Evolutionary conservation across 2,797 vertebrate genomes (phyloP), one percentile per base, ranked within the genome.

Genomic region (Aselliscus stoliczkanus): DNA sequence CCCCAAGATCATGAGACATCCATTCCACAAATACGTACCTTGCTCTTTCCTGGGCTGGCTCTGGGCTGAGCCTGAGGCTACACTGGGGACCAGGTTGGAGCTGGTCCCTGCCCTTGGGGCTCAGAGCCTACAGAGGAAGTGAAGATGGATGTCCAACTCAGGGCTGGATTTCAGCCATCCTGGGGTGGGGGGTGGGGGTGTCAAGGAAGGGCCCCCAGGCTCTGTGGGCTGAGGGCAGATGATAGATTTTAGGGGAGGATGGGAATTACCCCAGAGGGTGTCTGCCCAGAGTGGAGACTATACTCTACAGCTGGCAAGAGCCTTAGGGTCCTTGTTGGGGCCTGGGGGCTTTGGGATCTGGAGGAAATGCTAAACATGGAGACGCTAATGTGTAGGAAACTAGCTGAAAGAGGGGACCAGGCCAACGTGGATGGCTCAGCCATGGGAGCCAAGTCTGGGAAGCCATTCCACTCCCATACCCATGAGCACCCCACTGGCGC

Each of bases 191-290:
- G 18, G 20, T 14, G 8, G n/a, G 31, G 44, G 65, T 14, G 9
- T 25, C 82, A 2, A 14, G 23, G 37, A 37, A 20, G 52, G 17
- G 31, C 11, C 27, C 5, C 25, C 10, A 27, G 52, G 47, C 60
- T 18, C 5, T 23, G 7, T 0, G 0, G 42, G 6, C 60, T 31
- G 54, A 42, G 34, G 67, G 39, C 27, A 11, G 11, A 8, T 4
- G 23, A 0, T 54, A 47, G 21, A 34, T 15, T 37, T n/a, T 34
- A 13, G n/a, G 37, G 34, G 31, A 69, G 42, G 23, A 65, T 6
- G 5, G 7, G 56, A 37, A 64, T 31, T 18, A 29, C 31, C 86
- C 67, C 23, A 18, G 72, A n/a, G 25, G n/a, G 4, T 42, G 12
- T 34, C 31, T 4, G 20, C 42, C 31, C n/a, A 29, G 50, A 34